phyloP scores from a whole-genome alignment of 2,113 vertebrate genomes.

The Osmerus mordax region DNA sequence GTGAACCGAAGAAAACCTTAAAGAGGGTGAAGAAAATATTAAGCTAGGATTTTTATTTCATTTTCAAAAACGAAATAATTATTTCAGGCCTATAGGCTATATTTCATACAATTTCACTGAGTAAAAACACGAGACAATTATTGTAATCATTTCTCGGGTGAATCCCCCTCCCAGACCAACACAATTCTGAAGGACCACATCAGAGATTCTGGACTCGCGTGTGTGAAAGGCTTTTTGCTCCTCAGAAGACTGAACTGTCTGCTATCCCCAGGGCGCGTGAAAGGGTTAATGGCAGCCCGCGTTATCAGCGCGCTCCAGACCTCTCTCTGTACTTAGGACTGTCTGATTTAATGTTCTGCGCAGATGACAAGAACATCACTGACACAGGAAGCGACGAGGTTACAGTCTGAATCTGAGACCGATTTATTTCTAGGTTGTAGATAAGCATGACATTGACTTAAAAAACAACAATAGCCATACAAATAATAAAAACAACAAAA shows the following conservation, averaged over 20 bases:
- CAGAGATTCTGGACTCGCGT: background rate
- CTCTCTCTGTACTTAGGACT: conserved; percentile 53
- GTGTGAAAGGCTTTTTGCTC: background rate
- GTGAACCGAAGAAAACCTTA: too few species aligned
- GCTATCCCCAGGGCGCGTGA: conserved; percentile 37
- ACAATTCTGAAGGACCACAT: too few species aligned
- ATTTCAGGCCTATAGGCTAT: too few species aligned
- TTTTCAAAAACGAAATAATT: too few species aligned
- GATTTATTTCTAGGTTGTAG: conserved; percentile 23
- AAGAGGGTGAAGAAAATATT: too few species aligned
- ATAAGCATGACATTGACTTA: conserved; percentile 2
- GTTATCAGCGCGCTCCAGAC: conserved; percentile 73
- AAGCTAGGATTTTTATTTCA: too few species aligned
- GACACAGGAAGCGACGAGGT: conserved; percentile 42
- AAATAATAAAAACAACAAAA: conserved; percentile 5
- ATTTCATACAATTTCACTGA: too few species aligned
- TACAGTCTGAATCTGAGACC: conserved; percentile 27
- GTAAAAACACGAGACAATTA: too few species aligned
- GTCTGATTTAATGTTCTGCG: conserved; percentile 55
- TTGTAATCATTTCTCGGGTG: too few species aligned
- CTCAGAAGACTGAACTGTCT: conserved; percentile 33
- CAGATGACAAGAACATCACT: conserved; percentile 55
- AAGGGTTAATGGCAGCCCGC: conserved; percentile 63
- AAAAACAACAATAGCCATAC: conserved; percentile 2
- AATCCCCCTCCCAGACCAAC: too few species aligned